Evolutionary conservation across 2,888 invertebrate genomes (phyloP).

Genomic region (Eurytoma adleriae): DNA sequence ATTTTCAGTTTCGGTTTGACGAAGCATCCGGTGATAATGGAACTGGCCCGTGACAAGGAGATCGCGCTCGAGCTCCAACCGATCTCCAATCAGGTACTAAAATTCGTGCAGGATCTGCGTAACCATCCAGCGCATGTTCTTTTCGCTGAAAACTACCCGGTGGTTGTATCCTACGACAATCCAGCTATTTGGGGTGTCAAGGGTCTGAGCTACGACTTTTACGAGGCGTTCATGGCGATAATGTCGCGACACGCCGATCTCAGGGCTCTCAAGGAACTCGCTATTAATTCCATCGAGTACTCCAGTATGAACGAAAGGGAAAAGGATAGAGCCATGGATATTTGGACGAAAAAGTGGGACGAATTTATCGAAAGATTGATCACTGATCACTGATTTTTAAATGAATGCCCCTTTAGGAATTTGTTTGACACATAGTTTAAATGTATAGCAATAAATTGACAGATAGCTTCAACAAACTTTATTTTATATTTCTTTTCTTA

Average conservation of each 20-base stretch:
- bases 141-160: conserved; percentile 82
- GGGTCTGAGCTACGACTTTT: conserved; percentile 86
- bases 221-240: conserved; percentile 86
- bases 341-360: conserved; percentile 3
- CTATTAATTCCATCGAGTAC: conserved; percentile 84
- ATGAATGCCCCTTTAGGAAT: too few species aligned
- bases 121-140: conserved; percentile 85
- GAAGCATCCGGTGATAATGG: conserved; percentile 84
- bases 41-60: conserved; percentile 78
- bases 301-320: conserved; percentile 79
- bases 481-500: too few species aligned
- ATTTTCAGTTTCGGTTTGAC: conserved; percentile 78
- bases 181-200: conserved; percentile 87
- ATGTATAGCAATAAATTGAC: too few species aligned
- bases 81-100: conserved; percentile 86
- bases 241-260: conserved; percentile 83
- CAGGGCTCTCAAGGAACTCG: conserved; percentile 84
- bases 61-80: conserved; percentile 88
- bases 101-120: conserved; percentile 83
- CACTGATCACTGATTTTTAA: too few species aligned
- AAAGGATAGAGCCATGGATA: conserved; percentile 69
- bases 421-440: too few species aligned
- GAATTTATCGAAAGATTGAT: neutral
- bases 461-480: too few species aligned
- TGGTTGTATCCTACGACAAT: conserved; percentile 88